Evolutionary conservation across 2,113 vertebrate species (phyloP), one percentile per base, ranked within the genome.

Genomic region (Andinoacara biseriatus): DNA sequence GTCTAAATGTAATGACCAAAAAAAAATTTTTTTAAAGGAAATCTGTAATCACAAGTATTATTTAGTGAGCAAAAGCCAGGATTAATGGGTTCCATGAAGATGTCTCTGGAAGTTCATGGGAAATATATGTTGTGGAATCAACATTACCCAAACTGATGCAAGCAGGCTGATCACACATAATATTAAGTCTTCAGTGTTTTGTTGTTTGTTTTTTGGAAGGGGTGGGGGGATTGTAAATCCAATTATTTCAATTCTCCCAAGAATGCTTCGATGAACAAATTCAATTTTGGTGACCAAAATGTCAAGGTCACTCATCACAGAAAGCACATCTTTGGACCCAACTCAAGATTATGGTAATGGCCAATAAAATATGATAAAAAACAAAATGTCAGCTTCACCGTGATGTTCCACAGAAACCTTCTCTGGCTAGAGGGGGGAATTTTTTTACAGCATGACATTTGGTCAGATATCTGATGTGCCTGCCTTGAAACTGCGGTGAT

Each of bases 261-360:
- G 46, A 72, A 33, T 0, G 26, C 46, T 1, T 7, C 0, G 1
- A 0, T 2, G 2, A 72, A 5, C 67, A 72, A 46, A 54, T 72
- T 72, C 26, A 54, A 33, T 54, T 72, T 20, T 14, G 46, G 46
- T 11, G 6, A 72, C 31, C 26, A 72, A 72, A 33, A 72, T n/a
- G 26, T 33, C 67, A 54, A 54, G 26, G 67, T 72, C 26, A 52
- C 26, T 72, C 43, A n/a, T 54, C 43, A 54, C 46, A 52, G 43
- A 54, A 49, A 8, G 26, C 5, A n/a, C 10, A 4, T 52, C 43
- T 20, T 69, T 52, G 65, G 65, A 43, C 65, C 24, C 43, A 69
- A 69, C 26, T 52, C 67, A 72, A 31, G 67, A 72, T n/a, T 54
- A 33, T 72, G 1, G 2, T 0, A 9, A 52, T 52, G 15, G 10